Base-by-base conservation (phyloP, 2,888 invertebrate genomes). In the Linnaemya tessellans region DNA sequence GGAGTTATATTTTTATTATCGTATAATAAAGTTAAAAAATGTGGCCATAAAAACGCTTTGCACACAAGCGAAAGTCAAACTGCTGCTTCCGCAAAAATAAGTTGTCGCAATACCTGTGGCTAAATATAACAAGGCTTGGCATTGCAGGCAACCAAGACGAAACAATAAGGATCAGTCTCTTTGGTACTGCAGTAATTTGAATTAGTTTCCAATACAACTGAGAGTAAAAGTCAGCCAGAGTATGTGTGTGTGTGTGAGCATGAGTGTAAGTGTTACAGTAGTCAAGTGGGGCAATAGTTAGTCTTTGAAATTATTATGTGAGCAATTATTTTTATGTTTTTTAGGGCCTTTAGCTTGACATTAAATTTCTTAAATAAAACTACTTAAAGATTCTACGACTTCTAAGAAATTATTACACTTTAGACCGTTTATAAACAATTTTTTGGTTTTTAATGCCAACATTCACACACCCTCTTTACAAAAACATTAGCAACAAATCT, bases 1-100 rank as follows among this genome's bases (percentile, higher is more conserved):
- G 79, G 79, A 68, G 58, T 85, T 79, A 58, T 35, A 73, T 81
- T 85, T 87, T 84, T 87, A 85, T 84, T 85, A 81, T 74, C 60
- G 56, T 51, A 38, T 77, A 81, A 80, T 86, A 86, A 84, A 86
- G 75, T 80, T 79, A 65, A 80, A 74, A 75, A 68, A 73, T 56
- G 79, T 65, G 73, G 74, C 38, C 30, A 81, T 79, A 81, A 81
- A 81, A 84, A 64, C 74, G 67, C 49, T 71, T 18, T 56, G 22
- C 46, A 1, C 49, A n/a, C 8, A 15, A 13, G 18, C 15, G 20
- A 73, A 41, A 18, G 38, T 7, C 18, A 35, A 20, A 18, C 10
- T 60, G 15, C 18, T 35, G 22, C 4, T 54, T 54, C 54, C 30
- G 46, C 71, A 73, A 54, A 22, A 43, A 18, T 11, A 41, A 41